A percentile compares a stretch with the other conserved stretches of the same genome.
Conservation (phyloP, 2,797 vertebrate species). For the Tenualosa ilisha region DNA sequence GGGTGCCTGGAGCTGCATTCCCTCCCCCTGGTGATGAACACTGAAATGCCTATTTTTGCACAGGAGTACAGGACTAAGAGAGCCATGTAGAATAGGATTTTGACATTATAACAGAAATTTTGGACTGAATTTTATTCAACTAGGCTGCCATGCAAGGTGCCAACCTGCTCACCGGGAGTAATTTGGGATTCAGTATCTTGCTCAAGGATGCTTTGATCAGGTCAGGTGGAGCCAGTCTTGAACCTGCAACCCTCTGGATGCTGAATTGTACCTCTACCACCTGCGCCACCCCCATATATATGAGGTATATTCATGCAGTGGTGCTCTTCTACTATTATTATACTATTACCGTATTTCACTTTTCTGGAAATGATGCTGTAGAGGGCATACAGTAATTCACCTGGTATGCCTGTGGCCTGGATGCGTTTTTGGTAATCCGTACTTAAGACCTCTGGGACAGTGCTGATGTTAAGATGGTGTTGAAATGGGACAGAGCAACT, state of each 20-base stretch:
- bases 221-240: too few species aligned
- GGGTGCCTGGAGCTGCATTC: neutral
- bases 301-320: neutral
- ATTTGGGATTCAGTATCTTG: too few species aligned
- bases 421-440: constrained; percentile 35
- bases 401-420: constrained; percentile 19
- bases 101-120: constrained; percentile 5
- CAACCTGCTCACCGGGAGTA: too few species aligned
- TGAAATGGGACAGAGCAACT: neutral
- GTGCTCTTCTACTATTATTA: neutral
- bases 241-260: too few species aligned
- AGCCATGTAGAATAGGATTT: neutral
- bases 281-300: too few species aligned
- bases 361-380: neutral
- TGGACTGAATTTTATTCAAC: too few species aligned
- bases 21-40: neutral
- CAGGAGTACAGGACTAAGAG: neutral
- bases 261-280: too few species aligned
- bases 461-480: neutral
- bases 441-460: neutral
- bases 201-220: too few species aligned
- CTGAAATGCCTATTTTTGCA: neutral
- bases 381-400: neutral
- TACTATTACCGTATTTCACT: neutral
- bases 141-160: too few species aligned